These are phyloP conservation scores for Drosophila nasuta DNA, from an alignment of 1,140 invertebrate species.

Conservation along the genomic window DNA sequence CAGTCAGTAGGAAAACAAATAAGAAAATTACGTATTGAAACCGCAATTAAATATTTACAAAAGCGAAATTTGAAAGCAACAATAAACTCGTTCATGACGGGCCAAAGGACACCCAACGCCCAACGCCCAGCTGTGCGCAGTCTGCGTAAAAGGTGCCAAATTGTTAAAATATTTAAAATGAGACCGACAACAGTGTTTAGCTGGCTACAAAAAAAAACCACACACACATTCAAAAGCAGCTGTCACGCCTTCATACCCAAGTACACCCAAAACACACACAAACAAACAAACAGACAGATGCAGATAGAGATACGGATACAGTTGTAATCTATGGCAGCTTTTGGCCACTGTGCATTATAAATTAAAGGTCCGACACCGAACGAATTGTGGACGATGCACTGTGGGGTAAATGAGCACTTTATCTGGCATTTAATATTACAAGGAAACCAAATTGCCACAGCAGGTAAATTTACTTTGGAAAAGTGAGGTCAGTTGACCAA, in stretches of 20 bases:
- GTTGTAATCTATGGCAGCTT: constrained; percentile 37
- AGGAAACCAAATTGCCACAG: too few species aligned
- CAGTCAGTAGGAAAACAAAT: constrained; percentile 16
- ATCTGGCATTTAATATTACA: too few species aligned
- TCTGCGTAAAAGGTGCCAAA: constrained; percentile 57
- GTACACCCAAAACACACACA: constrained; percentile 5
- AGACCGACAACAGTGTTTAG: constrained; percentile 25
- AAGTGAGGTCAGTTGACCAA: too few species aligned
- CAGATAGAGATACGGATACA: neutral
- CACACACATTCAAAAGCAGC: neutral
- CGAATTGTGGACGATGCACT: constrained; percentile 27
- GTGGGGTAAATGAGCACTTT: too few species aligned
- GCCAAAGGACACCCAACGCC: neutral
- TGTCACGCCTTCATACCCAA: constrained; percentile 1
- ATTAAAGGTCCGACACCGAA: constrained; percentile 48
- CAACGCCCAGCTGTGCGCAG: neutral
- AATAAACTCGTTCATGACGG: constrained; percentile 54
- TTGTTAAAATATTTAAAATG: constrained; percentile 73
- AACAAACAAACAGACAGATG: constrained; percentile 2
- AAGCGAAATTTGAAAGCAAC: constrained; percentile 51
- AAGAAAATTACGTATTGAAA: constrained; percentile 32
- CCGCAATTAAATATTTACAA: constrained; percentile 75
- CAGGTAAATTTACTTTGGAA: too few species aligned
- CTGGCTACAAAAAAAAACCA: constrained; percentile 44
- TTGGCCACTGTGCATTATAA: constrained; percentile 58